Evolutionary conservation across 2,113 vertebrate species (phyloP).

Genomic region (Corythaixoides concolor): DNA sequence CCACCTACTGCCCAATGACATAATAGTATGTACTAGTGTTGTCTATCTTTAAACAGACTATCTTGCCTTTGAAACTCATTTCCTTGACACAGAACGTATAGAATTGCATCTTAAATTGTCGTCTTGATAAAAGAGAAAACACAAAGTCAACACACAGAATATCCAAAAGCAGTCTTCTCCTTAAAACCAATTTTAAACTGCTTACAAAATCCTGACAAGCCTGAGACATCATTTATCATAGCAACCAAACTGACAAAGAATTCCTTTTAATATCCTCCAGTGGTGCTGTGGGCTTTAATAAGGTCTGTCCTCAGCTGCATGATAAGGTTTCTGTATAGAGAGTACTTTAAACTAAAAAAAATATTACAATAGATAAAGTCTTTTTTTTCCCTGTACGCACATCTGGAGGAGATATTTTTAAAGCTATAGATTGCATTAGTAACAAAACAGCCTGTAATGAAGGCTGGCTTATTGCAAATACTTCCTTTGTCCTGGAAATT

Average conservation of each 20-base stretch:
- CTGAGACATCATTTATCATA: constrained; percentile 10
- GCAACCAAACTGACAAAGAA: constrained; percentile 30
- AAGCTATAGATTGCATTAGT: background rate
- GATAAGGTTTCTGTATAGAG: background rate
- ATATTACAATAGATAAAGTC: background rate
- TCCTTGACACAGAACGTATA: background rate
- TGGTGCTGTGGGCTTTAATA: background rate
- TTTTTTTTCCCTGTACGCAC: background rate
- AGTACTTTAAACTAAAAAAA: background rate
- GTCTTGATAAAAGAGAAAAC: background rate
- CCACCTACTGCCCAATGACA: constrained; percentile 79
- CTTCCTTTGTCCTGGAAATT: background rate
- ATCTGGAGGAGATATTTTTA: background rate
- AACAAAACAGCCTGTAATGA: background rate
- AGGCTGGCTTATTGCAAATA: background rate
- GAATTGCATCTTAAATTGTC: background rate
- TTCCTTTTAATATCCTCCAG: constrained; percentile 44
- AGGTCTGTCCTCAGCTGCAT: background rate
- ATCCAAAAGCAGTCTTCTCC: background rate
- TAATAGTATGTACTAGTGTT: constrained; percentile 56
- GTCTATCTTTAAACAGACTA: background rate
- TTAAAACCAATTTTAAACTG: background rate
- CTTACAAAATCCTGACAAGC: background rate
- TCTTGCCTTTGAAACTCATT: background rate
- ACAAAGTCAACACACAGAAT: background rate